Evolutionary conservation across 2,888 invertebrate species (phyloP), one percentile per base, ranked within the genome.

Genomic region (Dascillus cervinus): DNA sequence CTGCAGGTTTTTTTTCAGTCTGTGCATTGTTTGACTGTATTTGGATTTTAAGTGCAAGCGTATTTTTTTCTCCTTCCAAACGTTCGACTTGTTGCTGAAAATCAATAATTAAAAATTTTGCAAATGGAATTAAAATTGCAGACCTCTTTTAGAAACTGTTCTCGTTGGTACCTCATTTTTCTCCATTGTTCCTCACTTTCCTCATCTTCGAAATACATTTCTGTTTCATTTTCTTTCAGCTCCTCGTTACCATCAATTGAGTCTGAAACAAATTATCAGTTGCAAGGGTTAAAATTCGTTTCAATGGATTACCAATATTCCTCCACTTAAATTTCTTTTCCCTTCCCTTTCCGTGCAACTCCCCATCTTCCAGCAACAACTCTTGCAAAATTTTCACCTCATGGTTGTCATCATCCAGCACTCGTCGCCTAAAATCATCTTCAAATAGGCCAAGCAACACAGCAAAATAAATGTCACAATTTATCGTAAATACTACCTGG

Each of bases 271-370:
- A 29, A 30, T 26, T 17, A 22, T 29, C 22, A 15, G 26, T 20
- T 11, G 8, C 28, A 29, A 11, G 23, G 0, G 3, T 12, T 21
- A 12, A 14, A 14, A 17, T 4, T 29, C 24, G 17, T 11, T 25
- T 19, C 14, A 21, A 33, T 32, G 25, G 14, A 12, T 50, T 61
- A 73, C 84, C 82, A 33, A 81, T 72, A 62, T 89, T 82, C 50
- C 73, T 83, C 94, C 92, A 95, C 40, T 78, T 74, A 58, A 94
- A 95, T 55, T 85, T 81, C 3, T 92, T 70, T 4, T 82, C 82
- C 2, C 79, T 75, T 1, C 77, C 83, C 13, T 85, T 85, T 1
- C 73, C 69, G 46, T 86, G 76, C 43, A 88, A 70, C 52, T 95
- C 94, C 0, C 89, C 90, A 53, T 94, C 91, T 56, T 91, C 90